Percentiles rank a stretch among this genome's conserved stretches.
Evolutionary conservation across 2,797 vertebrate species (phyloP).

Genomic region (Megalops cyprinoides): DNA sequence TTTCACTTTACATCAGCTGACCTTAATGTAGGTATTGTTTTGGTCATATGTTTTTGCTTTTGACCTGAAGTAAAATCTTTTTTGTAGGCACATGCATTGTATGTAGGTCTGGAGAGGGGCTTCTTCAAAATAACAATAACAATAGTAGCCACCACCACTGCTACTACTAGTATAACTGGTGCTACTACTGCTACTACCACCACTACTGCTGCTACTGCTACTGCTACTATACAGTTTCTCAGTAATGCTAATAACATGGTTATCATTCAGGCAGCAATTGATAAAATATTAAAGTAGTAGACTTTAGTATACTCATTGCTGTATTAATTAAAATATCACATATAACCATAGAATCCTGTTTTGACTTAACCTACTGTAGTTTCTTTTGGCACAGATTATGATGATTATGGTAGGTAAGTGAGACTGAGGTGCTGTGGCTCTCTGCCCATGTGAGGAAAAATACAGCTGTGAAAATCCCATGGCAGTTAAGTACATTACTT

Average conservation of each 20-base stretch:
- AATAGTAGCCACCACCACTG: background rate
- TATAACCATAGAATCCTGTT: background rate
- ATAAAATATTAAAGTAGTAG: too few species aligned
- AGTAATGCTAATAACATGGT: background rate
- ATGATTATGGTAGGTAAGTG: background rate
- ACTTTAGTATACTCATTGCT: too few species aligned
- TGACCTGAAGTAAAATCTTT: background rate
- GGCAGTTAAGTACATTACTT: background rate
- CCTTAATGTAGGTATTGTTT: background rate
- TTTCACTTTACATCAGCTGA: background rate
- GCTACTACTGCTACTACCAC: background rate
- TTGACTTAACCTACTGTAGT: background rate
- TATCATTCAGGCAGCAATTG: too few species aligned
- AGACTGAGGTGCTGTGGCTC: background rate
- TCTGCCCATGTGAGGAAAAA: background rate
- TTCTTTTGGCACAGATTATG: background rate
- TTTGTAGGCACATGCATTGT: background rate
- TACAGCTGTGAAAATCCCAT: background rate
- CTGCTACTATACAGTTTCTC: background rate
- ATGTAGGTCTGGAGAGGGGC: background rate
- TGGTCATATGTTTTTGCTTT: background rate
- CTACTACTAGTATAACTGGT: background rate
- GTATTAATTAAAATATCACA: background rate
- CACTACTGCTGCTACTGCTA: background rate
- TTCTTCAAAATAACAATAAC: background rate